These are phyloP conservation scores for Fissipunctia ypsillon DNA, from an alignment of 2,888 invertebrate genomes.

Conservation along the genomic window DNA sequence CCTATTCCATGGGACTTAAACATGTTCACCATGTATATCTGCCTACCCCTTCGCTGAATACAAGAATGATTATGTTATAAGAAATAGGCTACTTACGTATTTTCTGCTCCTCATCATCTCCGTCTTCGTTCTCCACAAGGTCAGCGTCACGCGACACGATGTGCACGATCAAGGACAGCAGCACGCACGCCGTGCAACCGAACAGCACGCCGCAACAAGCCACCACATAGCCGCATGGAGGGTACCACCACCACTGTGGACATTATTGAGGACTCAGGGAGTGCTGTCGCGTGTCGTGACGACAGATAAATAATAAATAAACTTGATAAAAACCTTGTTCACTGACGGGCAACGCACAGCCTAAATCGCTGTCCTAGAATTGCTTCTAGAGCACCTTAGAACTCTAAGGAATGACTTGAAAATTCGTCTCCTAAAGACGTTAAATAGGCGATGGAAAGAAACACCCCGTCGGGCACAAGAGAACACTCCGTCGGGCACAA, in stretches of 20 bases:
- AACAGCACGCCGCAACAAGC: constrained; percentile 58
- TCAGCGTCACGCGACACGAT: constrained; percentile 43
- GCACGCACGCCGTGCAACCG: constrained; percentile 61
- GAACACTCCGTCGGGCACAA: too few relatives aligned
- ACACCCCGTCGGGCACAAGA: too few relatives aligned
- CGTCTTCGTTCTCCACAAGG: neutral
- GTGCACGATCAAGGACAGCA: constrained; percentile 57
- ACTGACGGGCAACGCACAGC: too few relatives aligned
- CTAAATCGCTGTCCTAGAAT: too few relatives aligned
- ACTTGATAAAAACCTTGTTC: too few relatives aligned
- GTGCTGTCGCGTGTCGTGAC: neutral
- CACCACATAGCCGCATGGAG: constrained; percentile 69
- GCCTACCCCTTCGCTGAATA: neutral
- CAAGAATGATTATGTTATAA: neutral
- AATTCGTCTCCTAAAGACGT: too few relatives aligned
- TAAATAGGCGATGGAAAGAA: too few relatives aligned
- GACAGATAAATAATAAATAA: neutral
- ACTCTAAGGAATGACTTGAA: too few relatives aligned
- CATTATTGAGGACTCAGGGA: neutral
- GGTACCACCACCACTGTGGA: constrained; percentile 72
- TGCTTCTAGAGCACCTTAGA: too few relatives aligned
- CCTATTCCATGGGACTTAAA: too few relatives aligned
- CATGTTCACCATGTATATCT: neutral
- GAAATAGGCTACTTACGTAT: constrained; percentile 26
- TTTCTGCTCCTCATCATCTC: neutral